These are phyloP conservation scores for Lobophora halterata DNA, from an alignment of 2,888 invertebrate species.

Conservation along the genomic window DNA sequence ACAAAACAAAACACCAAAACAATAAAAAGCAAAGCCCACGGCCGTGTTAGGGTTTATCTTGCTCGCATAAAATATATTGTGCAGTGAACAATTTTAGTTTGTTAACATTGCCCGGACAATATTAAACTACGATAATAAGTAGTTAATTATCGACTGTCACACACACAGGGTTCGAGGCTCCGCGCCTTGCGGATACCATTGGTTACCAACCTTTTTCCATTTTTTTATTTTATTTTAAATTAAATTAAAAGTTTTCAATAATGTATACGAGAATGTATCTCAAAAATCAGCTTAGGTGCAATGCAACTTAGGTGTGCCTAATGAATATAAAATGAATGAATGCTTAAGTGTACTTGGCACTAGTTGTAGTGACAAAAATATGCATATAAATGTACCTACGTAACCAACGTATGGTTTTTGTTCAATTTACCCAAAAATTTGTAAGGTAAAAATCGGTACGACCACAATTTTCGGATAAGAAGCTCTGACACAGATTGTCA, in stretches of 20 bases:
- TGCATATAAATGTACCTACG: too few species aligned
- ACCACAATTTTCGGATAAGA: too few species aligned
- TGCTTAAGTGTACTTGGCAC: too few species aligned
- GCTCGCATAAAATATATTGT: constrained; percentile 58
- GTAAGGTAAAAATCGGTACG: too few species aligned
- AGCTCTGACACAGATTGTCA: too few species aligned
- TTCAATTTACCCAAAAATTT: too few species aligned
- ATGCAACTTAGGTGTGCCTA: too few species aligned
- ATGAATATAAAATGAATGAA: too few species aligned
- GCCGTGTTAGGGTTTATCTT: constrained; percentile 57
- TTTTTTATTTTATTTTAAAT: constrained; percentile 1
- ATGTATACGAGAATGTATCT: too few species aligned
- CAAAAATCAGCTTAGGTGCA: too few species aligned
- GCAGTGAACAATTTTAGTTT: constrained; percentile 55
- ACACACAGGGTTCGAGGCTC: constrained; percentile 39
- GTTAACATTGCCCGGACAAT: constrained; percentile 62
- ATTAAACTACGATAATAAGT: constrained; percentile 63
- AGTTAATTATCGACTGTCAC: constrained; percentile 65
- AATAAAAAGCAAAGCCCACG: constrained; percentile 58
- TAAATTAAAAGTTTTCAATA: constrained; percentile 8
- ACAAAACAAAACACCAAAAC: constrained; percentile 53
- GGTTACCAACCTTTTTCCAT: constrained; percentile 39
- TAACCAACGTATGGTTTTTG: too few species aligned
- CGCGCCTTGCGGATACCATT: constrained; percentile 26
- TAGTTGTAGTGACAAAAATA: too few species aligned